Conservation (phyloP, 1,140 invertebrate genomes). For the Leptonema lineaticorne region DNA sequence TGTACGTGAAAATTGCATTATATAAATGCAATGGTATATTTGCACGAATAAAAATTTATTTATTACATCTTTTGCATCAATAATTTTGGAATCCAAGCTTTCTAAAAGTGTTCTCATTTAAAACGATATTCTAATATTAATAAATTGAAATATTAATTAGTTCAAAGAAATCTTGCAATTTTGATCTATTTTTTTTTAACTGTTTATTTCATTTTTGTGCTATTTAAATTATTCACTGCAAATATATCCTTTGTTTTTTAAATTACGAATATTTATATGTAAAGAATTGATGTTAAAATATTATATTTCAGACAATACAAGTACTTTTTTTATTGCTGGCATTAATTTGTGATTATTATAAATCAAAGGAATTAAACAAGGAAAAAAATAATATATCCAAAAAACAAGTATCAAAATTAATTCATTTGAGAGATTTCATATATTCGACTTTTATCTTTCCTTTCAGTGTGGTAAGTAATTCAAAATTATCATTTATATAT, state of each 20-base stretch:
- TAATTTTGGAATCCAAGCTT: background rate
- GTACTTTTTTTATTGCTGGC: constrained; percentile 52
- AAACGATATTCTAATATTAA: background rate
- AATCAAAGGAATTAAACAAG: constrained; percentile 43
- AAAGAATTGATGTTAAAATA: no score
- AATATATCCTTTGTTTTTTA: no score
- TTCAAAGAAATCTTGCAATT: no score
- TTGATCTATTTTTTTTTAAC: no score
- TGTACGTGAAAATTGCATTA: constrained; percentile 26
- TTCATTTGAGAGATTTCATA: constrained; percentile 49
- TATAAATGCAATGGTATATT: no score
- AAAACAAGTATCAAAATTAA: constrained; percentile 42
- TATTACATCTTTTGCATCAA: background rate
- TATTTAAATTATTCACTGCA: no score
- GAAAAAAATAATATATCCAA: constrained; percentile 39
- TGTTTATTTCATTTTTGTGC: no score
- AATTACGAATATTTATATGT: no score
- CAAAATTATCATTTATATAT: background rate
- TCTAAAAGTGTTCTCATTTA: no score
- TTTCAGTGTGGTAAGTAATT: constrained; percentile 47
- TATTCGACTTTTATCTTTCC: constrained; percentile 53
- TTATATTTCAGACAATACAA: constrained; percentile 51
- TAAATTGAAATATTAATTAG: no score
- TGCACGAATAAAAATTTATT: no score
- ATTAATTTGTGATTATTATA: constrained; percentile 45